These are phyloP conservation scores for Odontamblyopus lacepedii DNA, from an alignment of 2,797 vertebrate genomes.

Conservation along the genomic window DNA sequence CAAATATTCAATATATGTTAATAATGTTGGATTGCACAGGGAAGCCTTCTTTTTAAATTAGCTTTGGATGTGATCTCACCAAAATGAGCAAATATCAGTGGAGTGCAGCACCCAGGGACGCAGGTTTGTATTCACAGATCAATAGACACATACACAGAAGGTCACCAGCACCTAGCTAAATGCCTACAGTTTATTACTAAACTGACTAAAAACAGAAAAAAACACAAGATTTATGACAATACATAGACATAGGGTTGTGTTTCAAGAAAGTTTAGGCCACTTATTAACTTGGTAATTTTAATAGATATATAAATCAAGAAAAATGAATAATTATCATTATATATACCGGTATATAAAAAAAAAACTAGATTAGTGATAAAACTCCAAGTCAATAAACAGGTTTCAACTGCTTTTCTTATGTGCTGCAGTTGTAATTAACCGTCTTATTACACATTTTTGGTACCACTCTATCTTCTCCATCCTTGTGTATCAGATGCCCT, in stretches of 20 bases:
- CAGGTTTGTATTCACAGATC: not conserved
- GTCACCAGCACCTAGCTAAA: not conserved
- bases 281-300: no score
- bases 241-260: no score
- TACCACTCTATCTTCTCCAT: not conserved
- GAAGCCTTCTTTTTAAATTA: not conserved
- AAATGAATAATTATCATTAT: no score
- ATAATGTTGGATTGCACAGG: not conserved
- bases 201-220: no score
- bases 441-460: not conserved
- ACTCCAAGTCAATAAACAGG: no score
- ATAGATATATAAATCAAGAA: no score
- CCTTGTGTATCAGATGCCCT: not conserved
- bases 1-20: conserved; percentile 1
- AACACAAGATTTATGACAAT: no score
- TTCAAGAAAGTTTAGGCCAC: no score
- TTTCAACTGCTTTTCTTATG: no score
- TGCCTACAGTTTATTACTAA: no score
- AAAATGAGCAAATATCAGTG: not conserved
- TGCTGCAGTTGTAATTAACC: not conserved
- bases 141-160: not conserved
- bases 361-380: no score
- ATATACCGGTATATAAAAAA: no score
- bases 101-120: not conserved
- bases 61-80: not conserved